Conservation (phyloP, 2,113 vertebrate species). For the Malurus cyaneus region DNA sequence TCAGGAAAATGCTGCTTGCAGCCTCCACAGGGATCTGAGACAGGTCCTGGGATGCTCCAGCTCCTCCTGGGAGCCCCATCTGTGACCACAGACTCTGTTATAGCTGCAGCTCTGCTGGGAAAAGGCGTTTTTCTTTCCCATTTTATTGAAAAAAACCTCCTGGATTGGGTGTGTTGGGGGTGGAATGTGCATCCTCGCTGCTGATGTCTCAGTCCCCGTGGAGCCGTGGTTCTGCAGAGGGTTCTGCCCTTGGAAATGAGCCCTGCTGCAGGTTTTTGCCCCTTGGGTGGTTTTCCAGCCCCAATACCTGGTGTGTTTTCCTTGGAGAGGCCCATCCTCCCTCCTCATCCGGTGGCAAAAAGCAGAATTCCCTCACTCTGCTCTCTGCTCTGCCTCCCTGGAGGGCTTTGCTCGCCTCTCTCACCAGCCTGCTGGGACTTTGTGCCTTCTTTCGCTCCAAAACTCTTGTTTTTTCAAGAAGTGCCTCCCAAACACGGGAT, state of each 20-base stretch:
- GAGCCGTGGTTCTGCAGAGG: accelerated
- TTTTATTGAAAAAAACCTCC: background rate
- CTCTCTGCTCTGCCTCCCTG: accelerated
- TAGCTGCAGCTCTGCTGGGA: background rate
- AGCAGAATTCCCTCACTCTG: accelerated
- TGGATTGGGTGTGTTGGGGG: background rate
- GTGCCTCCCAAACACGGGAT: background rate
- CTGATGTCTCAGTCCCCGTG: background rate
- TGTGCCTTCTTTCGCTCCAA: background rate
- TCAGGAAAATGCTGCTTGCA: background rate
- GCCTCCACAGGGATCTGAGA: background rate
- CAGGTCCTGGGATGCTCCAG: background rate
- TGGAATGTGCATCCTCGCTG: background rate
- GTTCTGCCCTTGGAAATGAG: background rate
- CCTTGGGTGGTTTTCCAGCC: background rate
- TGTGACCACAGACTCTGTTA: background rate
- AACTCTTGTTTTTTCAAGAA: background rate
- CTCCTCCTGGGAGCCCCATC: background rate
- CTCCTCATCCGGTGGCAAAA: background rate
- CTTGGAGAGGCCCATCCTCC: background rate
- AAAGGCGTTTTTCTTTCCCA: background rate
- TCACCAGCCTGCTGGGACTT: background rate
- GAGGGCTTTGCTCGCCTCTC: background rate
- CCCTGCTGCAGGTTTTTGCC: background rate
- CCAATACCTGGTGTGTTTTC: accelerated